A percentile compares a stretch with the other conserved stretches of the same genome.
Evolutionary conservation across 2,888 invertebrate species (phyloP).

Genomic region (Philopedon plagiatum): DNA sequence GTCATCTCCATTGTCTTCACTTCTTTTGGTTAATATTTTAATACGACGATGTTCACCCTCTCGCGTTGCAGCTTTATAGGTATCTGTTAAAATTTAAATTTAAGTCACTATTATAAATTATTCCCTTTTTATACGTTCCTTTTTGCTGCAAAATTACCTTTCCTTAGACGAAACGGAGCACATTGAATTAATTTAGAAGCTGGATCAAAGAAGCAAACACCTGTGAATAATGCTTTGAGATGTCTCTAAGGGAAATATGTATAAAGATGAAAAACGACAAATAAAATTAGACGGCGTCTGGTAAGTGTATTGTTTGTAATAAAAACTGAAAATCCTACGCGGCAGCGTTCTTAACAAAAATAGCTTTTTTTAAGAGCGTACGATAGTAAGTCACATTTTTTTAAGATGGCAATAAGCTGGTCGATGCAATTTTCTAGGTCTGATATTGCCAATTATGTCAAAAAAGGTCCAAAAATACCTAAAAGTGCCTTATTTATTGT

Average conservation of each 20-base stretch:
- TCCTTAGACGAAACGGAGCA: constrained; percentile 45
- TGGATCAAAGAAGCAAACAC: constrained; percentile 50
- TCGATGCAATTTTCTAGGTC: too few species aligned
- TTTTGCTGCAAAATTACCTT: constrained; percentile 48
- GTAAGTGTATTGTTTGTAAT: constrained; percentile 29
- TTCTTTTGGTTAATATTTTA: constrained; percentile 45
- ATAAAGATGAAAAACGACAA: constrained; percentile 46
- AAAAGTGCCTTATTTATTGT: too few species aligned
- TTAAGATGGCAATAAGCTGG: too few species aligned
- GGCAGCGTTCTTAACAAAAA: neutral
- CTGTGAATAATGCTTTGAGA: constrained; percentile 49
- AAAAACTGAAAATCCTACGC: neutral
- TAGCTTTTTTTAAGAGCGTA: neutral
- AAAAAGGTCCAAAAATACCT: too few species aligned
- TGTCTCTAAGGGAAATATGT: constrained; percentile 46
- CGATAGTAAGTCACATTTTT: too few species aligned
- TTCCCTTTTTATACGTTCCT: constrained; percentile 49
- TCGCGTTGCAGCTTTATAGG: constrained; percentile 42
- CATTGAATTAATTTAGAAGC: constrained; percentile 51
- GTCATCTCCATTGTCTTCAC: constrained; percentile 42
- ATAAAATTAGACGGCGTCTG: constrained; percentile 34
- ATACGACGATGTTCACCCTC: constrained; percentile 33
- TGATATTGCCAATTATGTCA: too few species aligned
- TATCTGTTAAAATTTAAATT: constrained; percentile 51
- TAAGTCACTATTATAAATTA: constrained; percentile 51